A percentile compares a stretch with the other conserved stretches of the same genome.
phyloP scores from a whole-genome alignment of 2,113 vertebrate species.

The Chionomys nivalis region DNA sequence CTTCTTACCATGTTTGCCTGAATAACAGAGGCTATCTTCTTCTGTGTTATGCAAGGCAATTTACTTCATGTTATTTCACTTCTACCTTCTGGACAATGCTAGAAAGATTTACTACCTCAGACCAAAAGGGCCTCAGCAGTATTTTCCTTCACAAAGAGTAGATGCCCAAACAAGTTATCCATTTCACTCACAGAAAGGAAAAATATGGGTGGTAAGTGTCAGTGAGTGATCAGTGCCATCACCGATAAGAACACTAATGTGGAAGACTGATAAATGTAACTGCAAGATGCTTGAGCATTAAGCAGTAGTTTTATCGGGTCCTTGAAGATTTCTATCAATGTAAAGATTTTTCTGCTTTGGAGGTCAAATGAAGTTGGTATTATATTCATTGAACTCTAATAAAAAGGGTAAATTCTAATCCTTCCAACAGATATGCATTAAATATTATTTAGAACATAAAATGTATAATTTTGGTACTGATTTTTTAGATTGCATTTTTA shows the following conservation, averaged over 20 bases:
- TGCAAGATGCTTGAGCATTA: neutral
- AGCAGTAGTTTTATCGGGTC: neutral
- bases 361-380: neutral
- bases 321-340: constrained; percentile 28
- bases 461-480: neutral
- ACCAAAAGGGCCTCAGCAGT: neutral
- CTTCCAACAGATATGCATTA: neutral
- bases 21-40: neutral
- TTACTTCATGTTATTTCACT: constrained; percentile 59
- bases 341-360: constrained; percentile 22
- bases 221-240: constrained; percentile 38
- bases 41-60: neutral
- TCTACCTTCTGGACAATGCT: constrained; percentile 32
- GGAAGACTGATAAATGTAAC: neutral
- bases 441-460: neutral
- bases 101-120: constrained; percentile 45
- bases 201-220: constrained; percentile 36
- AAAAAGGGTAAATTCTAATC: neutral
- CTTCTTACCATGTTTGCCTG: neutral
- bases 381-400: neutral
- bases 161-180: constrained; percentile 46
- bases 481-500: neutral
- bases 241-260: constrained; percentile 28
- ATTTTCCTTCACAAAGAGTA: constrained; percentile 36
- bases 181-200: neutral